Evolutionary conservation across 2,888 invertebrate genomes (phyloP).

Genomic region (Melanophora roralis): DNA sequence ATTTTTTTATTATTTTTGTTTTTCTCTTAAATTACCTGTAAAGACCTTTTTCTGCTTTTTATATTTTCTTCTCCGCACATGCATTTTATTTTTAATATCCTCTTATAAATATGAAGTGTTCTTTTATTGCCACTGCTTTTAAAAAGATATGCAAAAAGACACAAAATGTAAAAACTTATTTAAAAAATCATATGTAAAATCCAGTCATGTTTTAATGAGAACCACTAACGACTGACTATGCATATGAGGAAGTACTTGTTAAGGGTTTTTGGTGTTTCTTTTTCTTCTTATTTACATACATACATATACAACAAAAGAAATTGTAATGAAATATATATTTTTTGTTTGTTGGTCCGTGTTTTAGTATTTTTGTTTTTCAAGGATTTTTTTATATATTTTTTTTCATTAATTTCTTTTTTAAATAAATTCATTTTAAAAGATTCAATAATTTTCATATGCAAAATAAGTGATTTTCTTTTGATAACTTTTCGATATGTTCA

Average conservation of each 20-base stretch:
- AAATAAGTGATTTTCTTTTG: no score
- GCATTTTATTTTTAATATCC: neutral
- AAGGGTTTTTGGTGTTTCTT: neutral
- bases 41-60: neutral
- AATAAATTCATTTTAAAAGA: no score
- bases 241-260: neutral
- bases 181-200: neutral
- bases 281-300: neutral
- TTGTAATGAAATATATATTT: neutral
- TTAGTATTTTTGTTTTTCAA: slow-evolving; percentile 1
- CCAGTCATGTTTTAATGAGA: slow-evolving; percentile 6
- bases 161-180: neutral
- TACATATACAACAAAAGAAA: neutral
- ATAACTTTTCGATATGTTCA: no score
- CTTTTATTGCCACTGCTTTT: slow-evolving; percentile 8
- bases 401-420: no score
- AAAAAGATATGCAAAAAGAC: neutral
- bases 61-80: neutral
- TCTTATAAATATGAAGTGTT: slow-evolving; percentile 14
- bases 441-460: no score
- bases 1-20: no score
- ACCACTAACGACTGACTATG: neutral
- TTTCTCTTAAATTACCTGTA: no score
- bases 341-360: slow-evolving; percentile 20
- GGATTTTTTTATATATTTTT: neutral